Conservation (phyloP, 2,888 invertebrate species). For the Hypercompe scribonia region DNA sequence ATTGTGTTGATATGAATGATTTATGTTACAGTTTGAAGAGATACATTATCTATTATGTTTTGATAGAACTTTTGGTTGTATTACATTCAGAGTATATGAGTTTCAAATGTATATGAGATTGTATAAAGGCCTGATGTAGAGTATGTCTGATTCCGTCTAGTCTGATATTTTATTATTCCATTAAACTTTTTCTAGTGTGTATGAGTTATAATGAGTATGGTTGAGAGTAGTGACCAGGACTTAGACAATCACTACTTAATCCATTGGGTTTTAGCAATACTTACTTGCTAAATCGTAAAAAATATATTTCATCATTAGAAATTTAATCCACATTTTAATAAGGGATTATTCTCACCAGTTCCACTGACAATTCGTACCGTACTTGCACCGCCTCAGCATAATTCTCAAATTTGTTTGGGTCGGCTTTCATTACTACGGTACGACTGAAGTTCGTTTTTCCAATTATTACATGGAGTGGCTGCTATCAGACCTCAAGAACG, state of each 20-base stretch:
- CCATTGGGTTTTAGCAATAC: background rate
- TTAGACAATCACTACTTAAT: background rate
- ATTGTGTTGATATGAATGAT: background rate
- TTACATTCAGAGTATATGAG: slow-evolving; percentile 13
- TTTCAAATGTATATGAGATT: slow-evolving; percentile 23
- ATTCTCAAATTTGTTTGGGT: too few species aligned
- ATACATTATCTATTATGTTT: background rate
- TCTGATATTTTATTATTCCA: slow-evolving; percentile 53
- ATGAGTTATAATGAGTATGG: slow-evolving; percentile 15
- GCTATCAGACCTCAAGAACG: too few species aligned
- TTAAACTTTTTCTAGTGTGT: slow-evolving; percentile 27
- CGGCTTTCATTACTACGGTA: too few species aligned
- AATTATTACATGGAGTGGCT: too few species aligned
- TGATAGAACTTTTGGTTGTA: slow-evolving; percentile 19
- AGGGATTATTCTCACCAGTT: too few species aligned
- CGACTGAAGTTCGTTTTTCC: too few species aligned
- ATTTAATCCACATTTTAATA: too few species aligned
- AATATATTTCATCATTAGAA: too few species aligned
- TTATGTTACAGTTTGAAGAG: background rate
- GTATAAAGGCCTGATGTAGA: slow-evolving; percentile 39
- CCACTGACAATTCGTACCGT: too few species aligned
- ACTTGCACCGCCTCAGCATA: too few species aligned
- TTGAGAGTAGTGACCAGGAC: background rate
- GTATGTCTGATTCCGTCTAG: slow-evolving; percentile 51
- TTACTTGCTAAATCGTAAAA: too few species aligned